Conservation (phyloP, 2,113 vertebrate genomes). For the Rynchops niger region DNA sequence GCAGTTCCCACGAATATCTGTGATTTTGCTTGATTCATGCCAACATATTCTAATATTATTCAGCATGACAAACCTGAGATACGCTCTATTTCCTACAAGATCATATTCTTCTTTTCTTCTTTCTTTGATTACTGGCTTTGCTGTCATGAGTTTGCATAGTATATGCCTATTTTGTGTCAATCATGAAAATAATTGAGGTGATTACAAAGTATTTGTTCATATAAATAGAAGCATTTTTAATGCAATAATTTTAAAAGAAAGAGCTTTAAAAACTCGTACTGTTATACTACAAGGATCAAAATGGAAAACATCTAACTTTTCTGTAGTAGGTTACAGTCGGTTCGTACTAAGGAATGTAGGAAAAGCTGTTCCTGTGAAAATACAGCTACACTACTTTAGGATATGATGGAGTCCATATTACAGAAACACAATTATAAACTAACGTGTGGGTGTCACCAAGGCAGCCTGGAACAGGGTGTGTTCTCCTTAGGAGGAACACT, state of each 20-base stretch:
- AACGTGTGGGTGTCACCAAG: background rate
- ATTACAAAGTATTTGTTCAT: background rate
- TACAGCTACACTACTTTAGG: background rate
- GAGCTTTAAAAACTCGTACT: background rate
- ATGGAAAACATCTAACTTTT: background rate
- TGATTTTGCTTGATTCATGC: background rate
- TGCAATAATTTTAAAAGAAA: background rate
- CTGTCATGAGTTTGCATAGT: background rate
- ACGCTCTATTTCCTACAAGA: background rate
- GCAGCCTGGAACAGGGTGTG: background rate
- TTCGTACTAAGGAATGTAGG: background rate
- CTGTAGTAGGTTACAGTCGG: background rate
- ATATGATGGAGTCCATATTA: background rate
- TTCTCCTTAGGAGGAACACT: background rate
- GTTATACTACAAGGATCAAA: background rate
- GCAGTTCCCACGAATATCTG: background rate
- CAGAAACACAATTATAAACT: background rate
- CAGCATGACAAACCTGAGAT: background rate
- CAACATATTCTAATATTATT: background rate
- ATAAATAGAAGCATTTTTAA: background rate
- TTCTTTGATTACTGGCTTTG: background rate
- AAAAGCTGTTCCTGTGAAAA: background rate
- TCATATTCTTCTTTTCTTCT: background rate
- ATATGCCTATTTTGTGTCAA: background rate
- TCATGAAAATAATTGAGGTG: background rate